phyloP scores from a whole-genome alignment of 2,797 vertebrate species.

The Gallinago solitaria region DNA sequence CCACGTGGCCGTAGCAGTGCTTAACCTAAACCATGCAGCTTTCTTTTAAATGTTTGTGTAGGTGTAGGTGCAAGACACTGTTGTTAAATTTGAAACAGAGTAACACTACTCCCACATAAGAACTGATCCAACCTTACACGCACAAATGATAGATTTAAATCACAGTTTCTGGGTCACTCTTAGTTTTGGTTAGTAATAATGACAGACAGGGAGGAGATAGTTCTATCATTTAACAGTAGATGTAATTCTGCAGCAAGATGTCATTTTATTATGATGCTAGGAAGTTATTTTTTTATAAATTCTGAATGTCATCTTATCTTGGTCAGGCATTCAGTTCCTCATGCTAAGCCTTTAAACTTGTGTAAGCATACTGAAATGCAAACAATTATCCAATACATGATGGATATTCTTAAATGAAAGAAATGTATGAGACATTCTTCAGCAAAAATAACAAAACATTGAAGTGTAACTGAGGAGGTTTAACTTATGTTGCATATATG shows the following conservation, averaged over 20 bases:
- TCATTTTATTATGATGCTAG: background rate
- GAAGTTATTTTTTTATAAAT: background rate
- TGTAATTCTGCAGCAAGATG: background rate
- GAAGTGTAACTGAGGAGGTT: background rate
- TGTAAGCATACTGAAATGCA: background rate
- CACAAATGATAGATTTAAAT: constrained; percentile 61
- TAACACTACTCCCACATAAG: constrained; percentile 52
- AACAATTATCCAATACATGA: background rate
- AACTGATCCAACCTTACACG: constrained; percentile 38
- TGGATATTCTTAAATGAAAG: background rate
- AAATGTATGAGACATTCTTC: background rate
- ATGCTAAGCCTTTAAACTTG: background rate
- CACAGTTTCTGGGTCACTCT: constrained; percentile 41
- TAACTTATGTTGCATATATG: background rate
- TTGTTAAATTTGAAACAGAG: constrained; percentile 39
- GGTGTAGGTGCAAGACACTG: constrained; percentile 54
- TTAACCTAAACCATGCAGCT: background rate
- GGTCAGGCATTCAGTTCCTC: background rate
- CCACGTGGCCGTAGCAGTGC: background rate
- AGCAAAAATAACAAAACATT: background rate
- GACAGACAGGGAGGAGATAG: background rate
- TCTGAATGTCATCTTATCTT: background rate
- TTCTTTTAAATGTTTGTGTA: constrained; percentile 38
- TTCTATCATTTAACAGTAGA: background rate
- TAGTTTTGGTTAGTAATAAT: background rate